Percentiles rank a stretch among this genome's conserved stretches.
These are phyloP conservation scores for Poeciliopsis occidentalis DNA, from an alignment of 2,113 vertebrate genomes.

Conservation along the genomic window DNA sequence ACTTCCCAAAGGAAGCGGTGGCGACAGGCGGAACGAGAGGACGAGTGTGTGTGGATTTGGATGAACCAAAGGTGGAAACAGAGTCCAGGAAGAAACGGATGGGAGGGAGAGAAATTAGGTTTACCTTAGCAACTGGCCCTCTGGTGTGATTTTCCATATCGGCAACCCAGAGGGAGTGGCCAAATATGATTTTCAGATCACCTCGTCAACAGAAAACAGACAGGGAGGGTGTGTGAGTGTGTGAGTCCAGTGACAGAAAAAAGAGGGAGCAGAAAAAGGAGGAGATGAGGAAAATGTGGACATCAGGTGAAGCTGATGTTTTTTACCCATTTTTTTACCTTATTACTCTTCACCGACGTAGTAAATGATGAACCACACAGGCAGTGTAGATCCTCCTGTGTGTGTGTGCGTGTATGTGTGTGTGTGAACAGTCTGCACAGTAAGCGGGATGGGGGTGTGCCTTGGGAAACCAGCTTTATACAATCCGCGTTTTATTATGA, in stretches of 20 bases:
- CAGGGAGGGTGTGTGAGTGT: constrained; percentile 13
- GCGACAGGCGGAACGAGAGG: constrained; percentile 65
- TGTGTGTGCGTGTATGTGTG: too few species aligned
- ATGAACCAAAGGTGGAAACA: constrained; percentile 62
- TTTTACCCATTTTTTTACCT: background rate
- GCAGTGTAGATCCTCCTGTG: background rate
- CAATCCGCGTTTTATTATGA: constrained; percentile 73
- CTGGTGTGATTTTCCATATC: constrained; percentile 71
- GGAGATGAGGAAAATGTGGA: constrained; percentile 38
- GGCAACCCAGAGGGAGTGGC: constrained; percentile 64
- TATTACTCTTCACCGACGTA: background rate
- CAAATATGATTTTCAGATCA: constrained; percentile 71
- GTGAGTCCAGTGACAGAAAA: constrained; percentile 52
- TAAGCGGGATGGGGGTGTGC: background rate
- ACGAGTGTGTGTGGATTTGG: constrained; percentile 41
- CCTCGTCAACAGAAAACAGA: constrained; percentile 67
- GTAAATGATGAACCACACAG: background rate
- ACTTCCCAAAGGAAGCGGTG: constrained; percentile 51
- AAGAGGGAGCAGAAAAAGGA: constrained; percentile 20
- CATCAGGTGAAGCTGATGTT: constrained; percentile 5
- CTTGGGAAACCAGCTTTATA: constrained; percentile 66
- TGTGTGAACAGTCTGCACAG: background rate
- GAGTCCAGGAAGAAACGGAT: constrained; percentile 47
- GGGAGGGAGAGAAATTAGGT: constrained; percentile 57
- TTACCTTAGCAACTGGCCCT: constrained; percentile 68